Conservation (phyloP, 2,797 vertebrate species). For the Nannoperca australis region DNA sequence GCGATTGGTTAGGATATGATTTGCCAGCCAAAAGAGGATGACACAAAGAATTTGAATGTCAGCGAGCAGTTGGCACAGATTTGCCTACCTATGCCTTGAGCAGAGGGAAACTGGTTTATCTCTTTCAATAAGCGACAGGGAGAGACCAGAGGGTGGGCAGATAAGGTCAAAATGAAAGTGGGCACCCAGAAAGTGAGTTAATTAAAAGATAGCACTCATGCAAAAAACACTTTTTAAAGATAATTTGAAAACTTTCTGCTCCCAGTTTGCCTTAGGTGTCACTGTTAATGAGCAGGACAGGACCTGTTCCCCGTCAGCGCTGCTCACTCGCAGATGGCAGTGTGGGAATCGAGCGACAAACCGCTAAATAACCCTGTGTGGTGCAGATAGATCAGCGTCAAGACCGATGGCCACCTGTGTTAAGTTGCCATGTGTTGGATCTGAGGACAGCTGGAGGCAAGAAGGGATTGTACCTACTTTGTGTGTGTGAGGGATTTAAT, state of each 20-base stretch:
- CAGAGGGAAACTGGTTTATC: conserved; percentile 45
- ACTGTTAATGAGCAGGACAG: conserved; percentile 22
- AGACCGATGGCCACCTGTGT: conserved; percentile 53
- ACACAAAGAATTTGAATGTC: conserved; percentile 70
- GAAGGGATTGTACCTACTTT: conserved; percentile 39
- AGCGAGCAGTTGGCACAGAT: conserved; percentile 47
- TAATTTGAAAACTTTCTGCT: conserved; percentile 30
- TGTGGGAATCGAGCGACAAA: conserved; percentile 56
- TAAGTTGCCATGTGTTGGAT: conserved; percentile 55
- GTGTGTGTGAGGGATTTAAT: conserved; percentile 46
- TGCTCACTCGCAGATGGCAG: conserved; percentile 56
- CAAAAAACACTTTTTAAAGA: conserved; percentile 31
- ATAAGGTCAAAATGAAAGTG: conserved; percentile 56
- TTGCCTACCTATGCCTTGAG: conserved; percentile 53
- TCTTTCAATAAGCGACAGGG: conserved; percentile 11
- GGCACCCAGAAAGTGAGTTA: conserved; percentile 44
- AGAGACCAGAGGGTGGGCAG: conserved; percentile 35
- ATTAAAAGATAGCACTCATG: conserved; percentile 57
- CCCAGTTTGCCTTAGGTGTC: conserved; percentile 23
- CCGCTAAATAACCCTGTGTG: conserved; percentile 57
- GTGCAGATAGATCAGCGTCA: conserved; percentile 70
- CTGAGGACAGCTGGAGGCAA: conserved; percentile 19
- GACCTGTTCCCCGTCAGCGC: conserved; percentile 5
- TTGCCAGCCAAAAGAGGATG: conserved; percentile 67
- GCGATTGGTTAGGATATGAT: conserved; percentile 34